Conservation (phyloP, 2,797 vertebrate species). For the Hoplostethus mediterraneus region DNA sequence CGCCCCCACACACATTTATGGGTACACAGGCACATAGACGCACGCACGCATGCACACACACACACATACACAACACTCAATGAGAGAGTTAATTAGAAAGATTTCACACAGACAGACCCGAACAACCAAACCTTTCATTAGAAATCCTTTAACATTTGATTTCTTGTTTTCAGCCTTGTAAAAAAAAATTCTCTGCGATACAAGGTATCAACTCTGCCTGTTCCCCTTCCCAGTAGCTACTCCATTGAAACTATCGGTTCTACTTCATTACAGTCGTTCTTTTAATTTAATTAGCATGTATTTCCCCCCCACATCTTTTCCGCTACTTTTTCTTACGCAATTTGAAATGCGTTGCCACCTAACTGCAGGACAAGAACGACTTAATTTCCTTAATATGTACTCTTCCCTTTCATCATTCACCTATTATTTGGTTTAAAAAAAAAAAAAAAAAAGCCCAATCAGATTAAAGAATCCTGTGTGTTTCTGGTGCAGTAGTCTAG, state of each 20-base stretch:
- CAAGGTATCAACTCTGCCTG: constrained; percentile 52
- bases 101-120: constrained; percentile 72
- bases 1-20: constrained; percentile 27
- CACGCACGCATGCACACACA: constrained; percentile 39
- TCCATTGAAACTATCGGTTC: constrained; percentile 51
- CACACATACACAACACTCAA: constrained; percentile 27
- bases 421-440: constrained; percentile 60
- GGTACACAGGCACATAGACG: constrained; percentile 44
- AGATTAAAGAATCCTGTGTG: too few relatives aligned
- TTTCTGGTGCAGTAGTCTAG: too few relatives aligned
- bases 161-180: constrained; percentile 62
- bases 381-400: constrained; percentile 46
- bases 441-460: constrained; percentile 32
- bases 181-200: constrained; percentile 35
- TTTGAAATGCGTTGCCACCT: constrained; percentile 47
- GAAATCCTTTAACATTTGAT: constrained; percentile 51
- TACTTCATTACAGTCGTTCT: constrained; percentile 57
- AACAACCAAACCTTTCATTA: constrained; percentile 73
- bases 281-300: constrained; percentile 14
- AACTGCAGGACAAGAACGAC: constrained; percentile 31
- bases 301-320: constrained; percentile 1
- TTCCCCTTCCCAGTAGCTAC: constrained; percentile 37
- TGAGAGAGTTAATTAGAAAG: constrained; percentile 72
- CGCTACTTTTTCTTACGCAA: constrained; percentile 55
- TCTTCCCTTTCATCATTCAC: constrained; percentile 53